These are phyloP conservation scores for Nanorana parkeri DNA, from an alignment of 2,113 vertebrate species.

Conservation along the genomic window DNA sequence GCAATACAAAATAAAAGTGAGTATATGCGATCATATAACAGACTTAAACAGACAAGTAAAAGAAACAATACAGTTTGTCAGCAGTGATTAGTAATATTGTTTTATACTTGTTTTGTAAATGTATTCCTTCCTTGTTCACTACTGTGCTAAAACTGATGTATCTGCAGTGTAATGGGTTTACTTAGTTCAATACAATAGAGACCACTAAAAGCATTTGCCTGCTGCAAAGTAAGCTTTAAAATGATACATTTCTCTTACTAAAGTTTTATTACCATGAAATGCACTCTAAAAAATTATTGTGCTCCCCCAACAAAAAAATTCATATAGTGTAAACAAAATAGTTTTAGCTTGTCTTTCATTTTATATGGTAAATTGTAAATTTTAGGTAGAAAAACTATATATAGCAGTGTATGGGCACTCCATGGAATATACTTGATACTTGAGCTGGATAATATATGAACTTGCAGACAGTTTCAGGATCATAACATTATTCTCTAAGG, in stretches of 20 bases:
- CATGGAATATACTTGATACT: conserved; percentile 30
- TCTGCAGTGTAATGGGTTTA: conserved; percentile 38
- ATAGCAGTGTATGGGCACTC: background rate
- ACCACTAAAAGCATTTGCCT: conserved; percentile 16
- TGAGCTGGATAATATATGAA: conserved; percentile 4
- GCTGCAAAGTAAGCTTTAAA: conserved; percentile 34
- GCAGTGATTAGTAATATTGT: background rate
- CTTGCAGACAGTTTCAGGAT: background rate
- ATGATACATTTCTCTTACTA: conserved; percentile 19
- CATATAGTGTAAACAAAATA: conserved; percentile 10
- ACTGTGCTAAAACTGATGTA: background rate
- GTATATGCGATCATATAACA: no score
- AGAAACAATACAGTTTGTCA: background rate
- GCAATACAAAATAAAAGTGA: background rate
- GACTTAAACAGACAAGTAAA: no score
- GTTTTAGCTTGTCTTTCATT: conserved; percentile 10
- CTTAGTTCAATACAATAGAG: conserved; percentile 13
- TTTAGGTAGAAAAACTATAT: conserved; percentile 8
- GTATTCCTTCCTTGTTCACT: background rate
- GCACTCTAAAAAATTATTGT: conserved; percentile 2
- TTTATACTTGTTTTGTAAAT: conserved; percentile 13
- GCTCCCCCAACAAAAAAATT: background rate
- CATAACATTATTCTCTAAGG: conserved; percentile 46
- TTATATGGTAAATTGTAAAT: conserved; percentile 7
- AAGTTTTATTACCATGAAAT: conserved; percentile 12